A percentile compares a stretch with the other conserved stretches of the same genome.
Conservation (phyloP, 1,140 invertebrate species). For the Campodea augens region DNA sequence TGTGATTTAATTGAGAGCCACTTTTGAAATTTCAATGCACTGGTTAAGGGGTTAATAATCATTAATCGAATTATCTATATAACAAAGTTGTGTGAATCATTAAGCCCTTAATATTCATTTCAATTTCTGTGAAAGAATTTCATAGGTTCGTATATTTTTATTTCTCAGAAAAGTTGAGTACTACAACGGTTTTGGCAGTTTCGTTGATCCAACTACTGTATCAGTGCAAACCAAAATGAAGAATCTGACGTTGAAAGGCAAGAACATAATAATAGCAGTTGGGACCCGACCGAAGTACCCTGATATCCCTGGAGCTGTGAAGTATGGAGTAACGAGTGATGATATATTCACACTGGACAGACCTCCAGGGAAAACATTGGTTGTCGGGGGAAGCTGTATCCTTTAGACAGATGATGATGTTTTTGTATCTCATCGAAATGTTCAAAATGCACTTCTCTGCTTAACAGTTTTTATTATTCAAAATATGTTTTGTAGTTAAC, state of each 20-base stretch:
- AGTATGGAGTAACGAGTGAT: constrained; percentile 87
- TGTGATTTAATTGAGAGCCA: too few species aligned
- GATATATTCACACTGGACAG: constrained; percentile 82
- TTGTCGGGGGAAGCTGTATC: constrained; percentile 83
- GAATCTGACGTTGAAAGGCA: constrained; percentile 51
- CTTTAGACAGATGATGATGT: constrained; percentile 22
- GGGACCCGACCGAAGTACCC: constrained; percentile 72
- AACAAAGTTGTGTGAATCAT: too few species aligned
- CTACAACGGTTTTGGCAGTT: constrained; percentile 69
- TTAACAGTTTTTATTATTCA: too few species aligned
- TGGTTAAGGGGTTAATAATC: too few species aligned
- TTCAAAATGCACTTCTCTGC: too few species aligned
- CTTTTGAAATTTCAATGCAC: too few species aligned
- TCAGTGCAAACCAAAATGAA: constrained; percentile 54
- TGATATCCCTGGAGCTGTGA: constrained; percentile 69
- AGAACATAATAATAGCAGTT: constrained; percentile 76
- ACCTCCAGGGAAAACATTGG: constrained; percentile 80
- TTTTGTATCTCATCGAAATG: background rate
- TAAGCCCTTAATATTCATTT: too few species aligned
- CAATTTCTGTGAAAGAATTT: background rate
- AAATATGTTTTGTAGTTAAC: too few species aligned
- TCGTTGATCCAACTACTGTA: constrained; percentile 61
- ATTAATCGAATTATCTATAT: too few species aligned
- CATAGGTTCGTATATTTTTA: constrained; percentile 11
- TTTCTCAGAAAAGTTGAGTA: constrained; percentile 64